Base-by-base conservation (phyloP, 2,888 invertebrate species). In the Ryuthela nishihirai region DNA sequence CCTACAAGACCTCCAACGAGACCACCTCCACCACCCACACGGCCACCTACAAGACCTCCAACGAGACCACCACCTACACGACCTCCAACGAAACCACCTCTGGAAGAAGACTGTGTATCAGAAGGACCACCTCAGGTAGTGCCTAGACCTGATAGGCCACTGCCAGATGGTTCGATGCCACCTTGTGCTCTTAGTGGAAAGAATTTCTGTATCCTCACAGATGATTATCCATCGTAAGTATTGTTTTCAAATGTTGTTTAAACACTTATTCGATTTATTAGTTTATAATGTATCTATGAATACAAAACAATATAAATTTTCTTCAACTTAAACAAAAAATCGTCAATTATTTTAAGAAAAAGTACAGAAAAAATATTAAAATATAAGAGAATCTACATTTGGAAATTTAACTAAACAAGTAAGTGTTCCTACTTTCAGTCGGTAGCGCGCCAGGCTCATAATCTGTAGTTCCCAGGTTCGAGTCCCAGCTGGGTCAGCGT, bases 191-290 rank as follows among this genome's bases (percentile, higher is more conserved):
- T 66, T 15, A 54, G 50, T 34, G 66, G 66, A 24, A 54, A 54
- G 23, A 66, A 66, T 25, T 66, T 65, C 49, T 66, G 66, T 48
- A 55, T 66, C 34, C 54, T 66, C 2, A 66, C 66, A 3, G 63
- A 65, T 25, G 66, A 66, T 42, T 66, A 66, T 34, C 66, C 66
- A 17, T 60, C 52, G 66, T 66, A 59, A 66, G 64, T 60, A 43
- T 21, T 25, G 1, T n/a, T n/a, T n/a, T n/a, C 4, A 3, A 15
- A 17, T 32, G 7, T 24, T 10, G 3, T 20, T 21, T 17, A 9
- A 17, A 4, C 18, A n/a, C n/a, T 38, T 10, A n/a, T 17, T 38
- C 18, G 15, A 38, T 38, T 12, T 38, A 4, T 38, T 15, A 29
- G n/a, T 10, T 29, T 29, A 29, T 10, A 10, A 29, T n/a, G 29